These are phyloP conservation scores for Drosophila repleta DNA, from an alignment of 1,140 invertebrate species.

Conservation along the genomic window DNA sequence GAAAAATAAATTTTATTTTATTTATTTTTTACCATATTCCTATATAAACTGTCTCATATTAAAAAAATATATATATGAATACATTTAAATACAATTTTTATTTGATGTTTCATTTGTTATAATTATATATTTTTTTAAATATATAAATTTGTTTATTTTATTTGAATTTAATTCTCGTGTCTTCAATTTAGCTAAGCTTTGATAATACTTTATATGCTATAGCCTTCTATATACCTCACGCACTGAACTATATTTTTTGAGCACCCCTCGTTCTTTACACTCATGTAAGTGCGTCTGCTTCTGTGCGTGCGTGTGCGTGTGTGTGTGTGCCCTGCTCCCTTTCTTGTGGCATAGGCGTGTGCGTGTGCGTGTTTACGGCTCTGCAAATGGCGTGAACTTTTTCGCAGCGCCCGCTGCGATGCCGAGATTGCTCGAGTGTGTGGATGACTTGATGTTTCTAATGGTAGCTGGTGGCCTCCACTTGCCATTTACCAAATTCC, in stretches of 20 bases:
- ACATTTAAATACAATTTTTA: too few species aligned
- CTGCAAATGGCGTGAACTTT: constrained; percentile 79
- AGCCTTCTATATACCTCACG: too few species aligned
- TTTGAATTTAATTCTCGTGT: too few species aligned
- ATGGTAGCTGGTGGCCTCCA: not conserved
- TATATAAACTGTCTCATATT: too few species aligned
- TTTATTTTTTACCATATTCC: too few species aligned
- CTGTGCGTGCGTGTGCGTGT: constrained; percentile 24
- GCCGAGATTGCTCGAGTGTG: constrained; percentile 34
- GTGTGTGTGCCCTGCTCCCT: constrained; percentile 19
- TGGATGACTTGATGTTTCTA: constrained; percentile 27
- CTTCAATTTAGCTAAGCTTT: too few species aligned
- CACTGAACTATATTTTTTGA: not conserved
- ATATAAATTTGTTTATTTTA: too few species aligned
- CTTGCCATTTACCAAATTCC: not conserved
- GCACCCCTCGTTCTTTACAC: constrained; percentile 7
- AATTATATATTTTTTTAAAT: too few species aligned
- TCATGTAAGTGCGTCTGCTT: not conserved
- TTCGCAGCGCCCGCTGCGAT: constrained; percentile 58
- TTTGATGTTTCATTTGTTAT: too few species aligned
- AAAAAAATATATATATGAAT: too few species aligned
- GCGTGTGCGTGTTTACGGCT: constrained; percentile 36
- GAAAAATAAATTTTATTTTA: too few species aligned
- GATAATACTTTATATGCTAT: too few species aligned
- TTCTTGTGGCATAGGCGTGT: not conserved